Conservation (phyloP, 2,888 invertebrate genomes). For the Hemithea aestivaria region DNA sequence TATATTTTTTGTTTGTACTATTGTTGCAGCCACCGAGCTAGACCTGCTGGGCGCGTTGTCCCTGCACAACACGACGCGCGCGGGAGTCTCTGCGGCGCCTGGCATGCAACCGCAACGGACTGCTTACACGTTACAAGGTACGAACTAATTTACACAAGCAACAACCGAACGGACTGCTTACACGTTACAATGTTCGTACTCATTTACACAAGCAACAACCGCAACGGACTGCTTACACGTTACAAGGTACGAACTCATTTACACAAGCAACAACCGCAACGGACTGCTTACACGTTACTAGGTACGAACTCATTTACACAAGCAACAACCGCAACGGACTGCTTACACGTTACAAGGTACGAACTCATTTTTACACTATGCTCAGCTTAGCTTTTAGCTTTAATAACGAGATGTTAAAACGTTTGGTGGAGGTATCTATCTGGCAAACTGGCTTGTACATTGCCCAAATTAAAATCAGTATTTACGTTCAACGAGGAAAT, state of each 20-base stretch:
- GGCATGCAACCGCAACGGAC: constrained; percentile 85
- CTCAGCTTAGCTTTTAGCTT: no score
- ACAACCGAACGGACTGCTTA: no score
- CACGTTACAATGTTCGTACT: no score
- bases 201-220: no score
- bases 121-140: constrained; percentile 87
- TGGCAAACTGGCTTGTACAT: no score
- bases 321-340: constrained; percentile 84
- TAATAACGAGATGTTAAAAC: no score
- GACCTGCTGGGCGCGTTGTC: constrained; percentile 89
- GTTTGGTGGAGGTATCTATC: no score
- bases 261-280: no score
- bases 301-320: no score
- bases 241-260: constrained; percentile 79
- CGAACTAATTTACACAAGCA: not conserved
- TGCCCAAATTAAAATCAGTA: no score
- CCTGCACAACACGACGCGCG: constrained; percentile 86
- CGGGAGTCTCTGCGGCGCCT: constrained; percentile 83
- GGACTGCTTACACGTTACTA: no score
- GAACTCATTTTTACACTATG: not conserved
- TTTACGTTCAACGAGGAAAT: no score
- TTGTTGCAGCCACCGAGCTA: constrained; percentile 83
- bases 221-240: constrained; percentile 84
- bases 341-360: constrained; percentile 87
- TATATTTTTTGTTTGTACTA: constrained; percentile 16